Evolutionary conservation across 2,888 invertebrate species (phyloP).

Genomic region (Nemotelus nigrinus): DNA sequence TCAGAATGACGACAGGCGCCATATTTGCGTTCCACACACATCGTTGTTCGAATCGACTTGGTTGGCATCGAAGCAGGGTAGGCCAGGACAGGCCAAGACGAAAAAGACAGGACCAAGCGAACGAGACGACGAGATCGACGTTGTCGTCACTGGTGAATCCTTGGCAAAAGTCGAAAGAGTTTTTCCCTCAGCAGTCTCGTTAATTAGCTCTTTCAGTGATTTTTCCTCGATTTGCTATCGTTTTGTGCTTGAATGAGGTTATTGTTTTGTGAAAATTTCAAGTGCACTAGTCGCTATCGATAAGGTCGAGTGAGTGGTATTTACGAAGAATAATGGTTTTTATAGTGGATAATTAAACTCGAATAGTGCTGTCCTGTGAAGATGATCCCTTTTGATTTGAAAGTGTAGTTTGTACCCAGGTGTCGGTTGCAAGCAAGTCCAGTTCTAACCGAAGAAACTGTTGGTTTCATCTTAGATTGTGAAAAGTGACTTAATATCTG

Average conservation of each 20-base stretch:
- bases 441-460: too few species aligned
- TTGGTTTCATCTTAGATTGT: too few species aligned
- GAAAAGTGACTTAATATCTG: too few species aligned
- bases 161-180: conserved; percentile 32
- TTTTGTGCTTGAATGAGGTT: conserved; percentile 26
- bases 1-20: conserved; percentile 48
- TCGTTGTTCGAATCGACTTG: conserved; percentile 3
- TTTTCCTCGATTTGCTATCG: conserved; percentile 20
- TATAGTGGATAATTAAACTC: too few species aligned
- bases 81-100: conserved; percentile 10
- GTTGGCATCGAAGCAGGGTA: neutral
- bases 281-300: conserved; percentile 32
- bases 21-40: conserved; percentile 48
- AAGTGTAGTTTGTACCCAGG: too few species aligned
- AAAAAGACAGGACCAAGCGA: neutral
- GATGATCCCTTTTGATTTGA: too few species aligned
- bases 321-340: too few species aligned
- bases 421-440: too few species aligned
- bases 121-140: neutral
- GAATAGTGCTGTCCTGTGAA: too few species aligned
- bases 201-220: conserved; percentile 32
- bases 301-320: too few species aligned
- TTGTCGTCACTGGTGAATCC: conserved; percentile 13
- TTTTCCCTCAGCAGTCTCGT: conserved; percentile 24
- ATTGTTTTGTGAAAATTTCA: neutral